These are phyloP conservation scores for Talpa occidentalis DNA, from an alignment of 2,113 vertebrate genomes.

Conservation along the genomic window DNA sequence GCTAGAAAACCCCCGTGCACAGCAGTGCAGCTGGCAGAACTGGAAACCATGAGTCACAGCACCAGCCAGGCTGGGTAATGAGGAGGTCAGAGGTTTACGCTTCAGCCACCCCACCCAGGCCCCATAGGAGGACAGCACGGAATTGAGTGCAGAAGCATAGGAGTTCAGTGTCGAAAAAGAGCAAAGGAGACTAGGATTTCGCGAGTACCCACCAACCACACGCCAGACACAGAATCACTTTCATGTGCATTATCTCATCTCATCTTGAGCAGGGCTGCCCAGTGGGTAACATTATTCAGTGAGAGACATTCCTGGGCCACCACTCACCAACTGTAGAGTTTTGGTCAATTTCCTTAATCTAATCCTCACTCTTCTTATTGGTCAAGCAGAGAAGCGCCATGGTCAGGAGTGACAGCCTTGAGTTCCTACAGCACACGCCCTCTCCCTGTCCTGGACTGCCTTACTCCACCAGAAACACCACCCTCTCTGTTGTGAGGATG, in stretches of 20 bases:
- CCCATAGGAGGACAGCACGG: accelerated
- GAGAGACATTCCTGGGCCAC: not conserved
- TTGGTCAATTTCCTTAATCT: not conserved
- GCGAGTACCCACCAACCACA: not conserved
- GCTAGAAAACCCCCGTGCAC: slow-evolving; percentile 43
- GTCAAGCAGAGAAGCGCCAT: not conserved
- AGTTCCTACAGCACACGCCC: not conserved
- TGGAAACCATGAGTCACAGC: slow-evolving; percentile 61
- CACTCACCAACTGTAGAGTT: too few relatives aligned
- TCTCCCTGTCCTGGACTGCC: not conserved
- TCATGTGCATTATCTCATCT: accelerated
- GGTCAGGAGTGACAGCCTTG: not conserved
- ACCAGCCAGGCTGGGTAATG: not conserved
- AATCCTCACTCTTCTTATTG: not conserved
- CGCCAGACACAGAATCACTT: accelerated
- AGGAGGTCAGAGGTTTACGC: slow-evolving; percentile 5
- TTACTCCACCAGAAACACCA: not conserved
- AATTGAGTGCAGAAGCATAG: not conserved
- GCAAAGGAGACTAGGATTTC: not conserved
- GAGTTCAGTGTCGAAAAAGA: not conserved
- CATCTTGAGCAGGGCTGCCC: not conserved
- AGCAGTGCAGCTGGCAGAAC: not conserved
- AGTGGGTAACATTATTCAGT: not conserved
- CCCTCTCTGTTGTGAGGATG: too few relatives aligned
- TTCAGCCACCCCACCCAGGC: not conserved